These are phyloP conservation scores for Lucilia cuprina DNA, from an alignment of 1,140 invertebrate genomes.

Conservation along the genomic window DNA sequence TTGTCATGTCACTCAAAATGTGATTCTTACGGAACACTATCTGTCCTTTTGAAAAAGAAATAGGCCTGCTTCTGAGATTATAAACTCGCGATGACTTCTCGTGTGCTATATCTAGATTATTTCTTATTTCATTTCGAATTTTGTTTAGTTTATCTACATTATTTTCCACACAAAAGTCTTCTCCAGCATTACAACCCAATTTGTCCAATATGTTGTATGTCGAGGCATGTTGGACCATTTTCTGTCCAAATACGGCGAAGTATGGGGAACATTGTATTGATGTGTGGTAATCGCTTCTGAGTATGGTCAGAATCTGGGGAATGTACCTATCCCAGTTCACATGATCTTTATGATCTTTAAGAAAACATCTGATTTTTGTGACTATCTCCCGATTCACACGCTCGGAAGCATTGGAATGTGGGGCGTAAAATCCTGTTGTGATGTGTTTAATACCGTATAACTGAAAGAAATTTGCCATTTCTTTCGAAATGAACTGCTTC, in stretches of 20 bases:
- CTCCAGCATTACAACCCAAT: too few relatives aligned
- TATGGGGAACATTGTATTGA: slow-evolving; percentile 8
- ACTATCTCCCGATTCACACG: slow-evolving; percentile 1
- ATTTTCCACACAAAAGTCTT: too few relatives aligned
- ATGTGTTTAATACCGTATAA: background rate
- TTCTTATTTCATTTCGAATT: too few relatives aligned
- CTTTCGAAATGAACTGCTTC: slow-evolving; percentile 3
- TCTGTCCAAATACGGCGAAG: background rate
- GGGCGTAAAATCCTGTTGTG: background rate
- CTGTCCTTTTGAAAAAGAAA: too few relatives aligned
- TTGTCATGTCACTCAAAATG: too few relatives aligned
- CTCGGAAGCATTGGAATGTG: slow-evolving; percentile 3
- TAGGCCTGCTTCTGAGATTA: too few relatives aligned
- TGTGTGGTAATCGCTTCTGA: background rate
- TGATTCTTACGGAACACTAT: too few relatives aligned
- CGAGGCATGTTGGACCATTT: background rate
- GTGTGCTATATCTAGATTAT: too few relatives aligned
- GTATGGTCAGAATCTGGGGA: background rate
- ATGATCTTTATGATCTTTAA: background rate
- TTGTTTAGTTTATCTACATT: too few relatives aligned
- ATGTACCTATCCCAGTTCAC: background rate
- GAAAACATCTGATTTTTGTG: slow-evolving; percentile 4
- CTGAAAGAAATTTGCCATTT: background rate
- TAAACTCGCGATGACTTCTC: too few relatives aligned
- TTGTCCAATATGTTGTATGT: background rate